Evolutionary conservation across 2,888 invertebrate genomes (phyloP), one percentile per base, ranked within the genome.

Genomic region (Aphrophora alni): DNA sequence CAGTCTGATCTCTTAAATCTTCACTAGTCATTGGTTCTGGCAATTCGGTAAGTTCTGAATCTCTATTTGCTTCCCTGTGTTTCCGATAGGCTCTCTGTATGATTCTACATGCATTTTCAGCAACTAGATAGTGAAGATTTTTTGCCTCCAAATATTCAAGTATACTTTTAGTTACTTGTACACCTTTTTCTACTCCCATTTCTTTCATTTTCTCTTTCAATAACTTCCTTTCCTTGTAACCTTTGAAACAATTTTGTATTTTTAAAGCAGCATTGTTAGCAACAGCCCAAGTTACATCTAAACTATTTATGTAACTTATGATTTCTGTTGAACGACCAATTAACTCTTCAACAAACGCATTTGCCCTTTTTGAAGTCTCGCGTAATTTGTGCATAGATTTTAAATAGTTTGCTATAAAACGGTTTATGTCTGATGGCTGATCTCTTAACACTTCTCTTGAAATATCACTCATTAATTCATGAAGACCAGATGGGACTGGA

Each of bases 401-500:
- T 44, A 93, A 88, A 87, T 95, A 95, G 86, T 93, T 91, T 0
- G 93, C 91, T 81, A 95, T 92, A 86, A 93, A 95, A 77, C 89
- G 88, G 87, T 92, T 92, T 1, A 93, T 88, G 81, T 93, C 88
- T 44, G 87, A 86, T 0, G 95, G 95, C 85, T 94, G 92, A 17
- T 89, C 89, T 83, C 94, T 89, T n/a, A 95, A 87, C 1, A 94
- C 94, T 92, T 93, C 94, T 82, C 94, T 91, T 0, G 93, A 91
- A 83, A 95, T 93, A 87, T 95, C 95, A 72, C 91, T 89, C 89
- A 94, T 92, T 71, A 95, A 87, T 85, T 95, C 94, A 7, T 90
- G 89, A 3, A 95, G 87, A 0, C 94, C 95, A 78, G 93, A 91
- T 0, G 94, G 95, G 27, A 93, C 87, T 7, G 88, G 88, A 84